Percentiles rank a stretch among this genome's conserved stretches.
These are phyloP conservation scores for Latrodectus hesperus DNA, from an alignment of 2,888 invertebrate species.

Conservation along the genomic window DNA sequence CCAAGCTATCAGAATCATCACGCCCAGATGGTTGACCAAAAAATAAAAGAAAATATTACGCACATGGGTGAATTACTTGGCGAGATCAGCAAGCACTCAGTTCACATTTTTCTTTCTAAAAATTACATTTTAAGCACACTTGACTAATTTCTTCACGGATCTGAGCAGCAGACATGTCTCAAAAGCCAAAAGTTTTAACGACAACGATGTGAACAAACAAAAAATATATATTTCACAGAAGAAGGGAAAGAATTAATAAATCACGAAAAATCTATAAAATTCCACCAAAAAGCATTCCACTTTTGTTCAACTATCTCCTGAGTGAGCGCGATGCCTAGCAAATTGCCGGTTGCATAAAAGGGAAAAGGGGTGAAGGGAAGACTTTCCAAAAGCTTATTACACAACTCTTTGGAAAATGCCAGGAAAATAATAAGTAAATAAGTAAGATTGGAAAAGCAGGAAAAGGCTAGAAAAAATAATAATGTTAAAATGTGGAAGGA, in stretches of 20 bases:
- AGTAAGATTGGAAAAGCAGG: conserved; percentile 32
- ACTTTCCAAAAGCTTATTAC: conserved; percentile 35
- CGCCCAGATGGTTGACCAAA: conserved; percentile 48
- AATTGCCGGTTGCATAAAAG: conserved; percentile 39
- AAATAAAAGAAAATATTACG: conserved; percentile 29
- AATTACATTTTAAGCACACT: conserved; percentile 61
- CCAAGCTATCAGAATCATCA: conserved; percentile 13
- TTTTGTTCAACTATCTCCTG: neutral
- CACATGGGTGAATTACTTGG: conserved; percentile 26
- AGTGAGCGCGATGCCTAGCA: conserved; percentile 42
- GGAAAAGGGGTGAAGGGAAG: conserved; percentile 8
- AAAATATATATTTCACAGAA: conserved; percentile 37
- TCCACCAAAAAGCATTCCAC: neutral
- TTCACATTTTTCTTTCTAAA: conserved; percentile 22
- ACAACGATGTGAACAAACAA: neutral
- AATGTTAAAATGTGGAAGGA: conserved; percentile 4
- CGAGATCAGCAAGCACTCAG: conserved; percentile 46
- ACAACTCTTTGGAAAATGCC: conserved; percentile 16
- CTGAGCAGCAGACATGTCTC: conserved; percentile 19
- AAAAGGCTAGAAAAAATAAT: conserved; percentile 8
- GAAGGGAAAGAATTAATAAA: conserved; percentile 12
- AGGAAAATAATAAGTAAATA: conserved; percentile 51
- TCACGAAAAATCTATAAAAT: neutral
- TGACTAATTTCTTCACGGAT: conserved; percentile 58
- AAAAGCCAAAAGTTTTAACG: neutral